Evolutionary conservation across 2,797 vertebrate genomes (phyloP).

Genomic region (Chiropotes sagulatus): DNA sequence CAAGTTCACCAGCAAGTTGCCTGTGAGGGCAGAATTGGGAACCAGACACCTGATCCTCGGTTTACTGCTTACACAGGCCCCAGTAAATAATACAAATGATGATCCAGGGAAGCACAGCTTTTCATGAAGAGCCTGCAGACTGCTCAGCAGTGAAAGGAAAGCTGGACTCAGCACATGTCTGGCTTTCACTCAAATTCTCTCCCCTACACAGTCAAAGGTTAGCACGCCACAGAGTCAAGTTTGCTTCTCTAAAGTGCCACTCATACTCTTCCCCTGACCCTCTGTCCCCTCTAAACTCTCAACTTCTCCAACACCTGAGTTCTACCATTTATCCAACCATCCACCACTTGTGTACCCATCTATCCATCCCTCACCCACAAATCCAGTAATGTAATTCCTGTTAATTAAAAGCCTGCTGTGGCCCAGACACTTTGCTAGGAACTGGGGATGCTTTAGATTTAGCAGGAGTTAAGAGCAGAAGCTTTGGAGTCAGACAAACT

Average conservation of each 20-base stretch:
- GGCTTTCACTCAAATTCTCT: background rate
- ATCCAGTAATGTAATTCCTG: background rate
- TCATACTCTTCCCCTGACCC: background rate
- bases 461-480: background rate
- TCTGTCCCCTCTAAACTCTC: background rate
- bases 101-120: background rate
- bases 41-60: background rate
- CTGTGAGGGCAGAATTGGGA: conserved; percentile 46
- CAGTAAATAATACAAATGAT: background rate
- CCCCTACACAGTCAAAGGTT: background rate
- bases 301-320: background rate
- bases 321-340: background rate
- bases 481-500: background rate
- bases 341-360: background rate
- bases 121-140: background rate
- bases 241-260: background rate
- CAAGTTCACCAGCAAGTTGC: background rate
- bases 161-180: background rate
- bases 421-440: background rate
- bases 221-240: background rate
- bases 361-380: background rate
- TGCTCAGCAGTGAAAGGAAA: background rate
- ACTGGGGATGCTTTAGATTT: background rate
- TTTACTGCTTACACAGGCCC: background rate
- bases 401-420: background rate